Base-by-base conservation (phyloP, 2,113 vertebrate genomes). In the Engraulis encrasicolus region DNA sequence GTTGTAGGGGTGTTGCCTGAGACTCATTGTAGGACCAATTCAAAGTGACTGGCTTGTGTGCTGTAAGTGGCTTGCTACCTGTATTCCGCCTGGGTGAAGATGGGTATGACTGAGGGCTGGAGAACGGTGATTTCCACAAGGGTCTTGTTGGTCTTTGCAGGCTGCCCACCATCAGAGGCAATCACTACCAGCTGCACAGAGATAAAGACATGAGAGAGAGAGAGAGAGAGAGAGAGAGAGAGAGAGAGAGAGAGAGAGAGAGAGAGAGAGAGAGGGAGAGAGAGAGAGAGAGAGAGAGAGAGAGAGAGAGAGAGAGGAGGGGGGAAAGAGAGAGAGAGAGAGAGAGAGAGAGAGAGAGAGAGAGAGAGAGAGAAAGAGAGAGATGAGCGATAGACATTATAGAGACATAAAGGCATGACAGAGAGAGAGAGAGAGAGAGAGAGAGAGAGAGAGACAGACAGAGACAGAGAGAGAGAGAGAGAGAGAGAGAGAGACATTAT, bases 101-200 rank as follows among this genome's bases (percentile, higher is more conserved):
- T 92, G 71, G 96, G 96, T 78, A 97, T 97, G 81, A 96, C 94
- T 20, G 96, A 97, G n/a, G 96, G 96, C 87, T 97, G 96, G 87
- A 97, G 91, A 19, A 97, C 96, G 0, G 93, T 87, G 27, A 97
- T 96, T 91, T 96, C 95, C 77, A 97, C 95, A 0, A 89, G 93
- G 4, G 96, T 94, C 81, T 91, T 96, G 87, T 93, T 96, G 87
- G 88, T 95, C 92, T 95, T 96, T 89, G 97, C 91, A 0, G 96
- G 96, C 45, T 96, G 94, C 1, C 96, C 96, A 11, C 96, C 95
- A 86, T 97, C 96, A 31, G 95, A 96, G 0, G 96, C 96, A 82
- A 97, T 91, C 81, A 97, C 91, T 78, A 93, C 92, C 83, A 97
- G 88, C 96, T 97, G 36, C 9, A 85, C 19, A 38, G 40, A 85